Base-by-base conservation (phyloP, 23 tunicate genomes). In the Ascidia mentula region DNA sequence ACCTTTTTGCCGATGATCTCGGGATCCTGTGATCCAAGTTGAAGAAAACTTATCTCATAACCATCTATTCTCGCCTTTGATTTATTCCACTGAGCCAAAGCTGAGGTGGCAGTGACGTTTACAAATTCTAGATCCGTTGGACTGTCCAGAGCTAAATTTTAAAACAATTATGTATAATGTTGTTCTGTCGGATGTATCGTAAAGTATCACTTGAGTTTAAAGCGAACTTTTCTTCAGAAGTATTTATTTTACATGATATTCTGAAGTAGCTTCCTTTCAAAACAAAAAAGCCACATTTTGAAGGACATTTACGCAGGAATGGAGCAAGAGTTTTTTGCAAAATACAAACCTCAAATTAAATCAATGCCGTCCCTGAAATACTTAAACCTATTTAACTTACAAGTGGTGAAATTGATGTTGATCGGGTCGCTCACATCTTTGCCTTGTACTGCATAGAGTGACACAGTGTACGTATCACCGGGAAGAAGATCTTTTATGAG, bases 371-470 rank as follows among this genome's bases (percentile, higher is more conserved):
- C n/a, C n/a, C n/a, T n/a, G n/a, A n/a, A n/a, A n/a, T n/a, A n/a
- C n/a, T n/a, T n/a, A n/a, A n/a, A n/a, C n/a, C n/a, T n/a, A n/a
- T n/a, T n/a, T n/a, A 53, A 77, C 81, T 77, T 32, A 77, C 81
- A 77, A 31, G 81, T 77, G 17, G 81, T 77, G n/a, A 77, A 77
- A n/a, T 77, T 77, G 39, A 77, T 77, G 28, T 46, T 33, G 40
- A 46, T 46, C 17, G 81, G 81, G 12, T 30, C 37, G 70, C 81
- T 77, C 5, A 45, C 69, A 35, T 45, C 40, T 6, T 22, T 70
- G 2, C 70, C 81, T 32, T 77, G 81, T 4, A 77, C 69, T 18
- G 81, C 81, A 46, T 77, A 77, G 26, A 77, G 24, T 28, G 81
- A 22, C 12, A 77, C 81, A 32, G 69, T 32, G 69, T 77, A 77